phyloP scores from a whole-genome alignment of 1,140 invertebrate genomes.

The Chionoecetes opilio region DNA sequence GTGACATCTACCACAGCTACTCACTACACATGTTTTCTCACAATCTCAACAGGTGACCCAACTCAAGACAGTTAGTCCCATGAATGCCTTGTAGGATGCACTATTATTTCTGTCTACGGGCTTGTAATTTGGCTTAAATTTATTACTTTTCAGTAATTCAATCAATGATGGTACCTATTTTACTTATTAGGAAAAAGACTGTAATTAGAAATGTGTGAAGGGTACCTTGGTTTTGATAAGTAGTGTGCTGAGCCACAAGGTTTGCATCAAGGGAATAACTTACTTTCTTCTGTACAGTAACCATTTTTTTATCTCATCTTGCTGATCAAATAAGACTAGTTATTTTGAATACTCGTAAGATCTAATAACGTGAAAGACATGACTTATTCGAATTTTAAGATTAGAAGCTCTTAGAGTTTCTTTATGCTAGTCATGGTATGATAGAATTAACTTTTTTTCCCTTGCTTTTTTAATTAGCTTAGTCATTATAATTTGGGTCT shows the following conservation, averaged over 20 bases:
- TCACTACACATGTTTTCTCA: neutral
- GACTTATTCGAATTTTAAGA: constrained; percentile 21
- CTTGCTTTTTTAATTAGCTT: constrained; percentile 24
- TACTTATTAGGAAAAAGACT: too few species aligned
- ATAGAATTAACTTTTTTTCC: constrained; percentile 52
- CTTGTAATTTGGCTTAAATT: neutral
- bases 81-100: neutral
- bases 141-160: too few species aligned
- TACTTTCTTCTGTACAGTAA: constrained; percentile 45
- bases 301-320: constrained; percentile 58
- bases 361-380: constrained; percentile 74
- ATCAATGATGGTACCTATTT: too few species aligned
- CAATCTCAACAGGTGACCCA: neutral
- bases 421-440: constrained; percentile 76
- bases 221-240: neutral
- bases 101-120: neutral
- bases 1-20: neutral
- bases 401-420: constrained; percentile 59
- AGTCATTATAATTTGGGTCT: neutral
- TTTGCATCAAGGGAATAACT: neutral
- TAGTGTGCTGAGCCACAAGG: neutral
- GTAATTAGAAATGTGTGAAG: neutral
- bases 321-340: constrained; percentile 61
- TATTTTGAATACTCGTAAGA: constrained; percentile 79
- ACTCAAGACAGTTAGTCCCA: neutral